These are phyloP conservation scores for Rhingia rostrata DNA, from an alignment of 2,888 invertebrate species.

Conservation along the genomic window DNA sequence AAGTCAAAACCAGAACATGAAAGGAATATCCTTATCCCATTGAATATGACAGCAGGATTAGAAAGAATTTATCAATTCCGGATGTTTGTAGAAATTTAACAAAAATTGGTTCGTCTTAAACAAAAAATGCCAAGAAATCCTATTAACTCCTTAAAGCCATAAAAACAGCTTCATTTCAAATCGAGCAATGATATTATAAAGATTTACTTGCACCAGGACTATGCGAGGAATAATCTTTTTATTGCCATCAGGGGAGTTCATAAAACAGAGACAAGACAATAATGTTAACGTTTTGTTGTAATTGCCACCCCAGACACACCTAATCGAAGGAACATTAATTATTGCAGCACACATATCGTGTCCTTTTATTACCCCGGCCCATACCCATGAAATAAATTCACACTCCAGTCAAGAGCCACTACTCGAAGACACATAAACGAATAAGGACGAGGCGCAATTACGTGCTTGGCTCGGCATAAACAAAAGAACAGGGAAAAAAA, in stretches of 20 bases:
- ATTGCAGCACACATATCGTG: background rate
- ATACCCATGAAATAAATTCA: background rate
- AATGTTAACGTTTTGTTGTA: slow-evolving; percentile 16
- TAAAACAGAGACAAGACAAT: slow-evolving; percentile 10
- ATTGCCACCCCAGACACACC: slow-evolving; percentile 13
- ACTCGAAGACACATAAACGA: background rate
- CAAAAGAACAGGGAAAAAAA: background rate
- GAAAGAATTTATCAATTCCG: slow-evolving; percentile 1
- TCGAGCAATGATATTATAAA: no score
- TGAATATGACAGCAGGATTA: slow-evolving; percentile 8
- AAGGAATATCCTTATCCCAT: background rate
- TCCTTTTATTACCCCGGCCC: background rate
- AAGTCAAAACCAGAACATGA: background rate
- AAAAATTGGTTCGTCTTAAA: background rate
- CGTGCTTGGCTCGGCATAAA: background rate
- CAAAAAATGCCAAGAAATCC: no score
- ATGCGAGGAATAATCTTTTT: slow-evolving; percentile 4
- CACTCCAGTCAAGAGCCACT: background rate
- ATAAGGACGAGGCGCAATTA: background rate
- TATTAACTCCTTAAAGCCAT: no score
- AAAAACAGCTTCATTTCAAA: no score
- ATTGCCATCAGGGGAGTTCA: slow-evolving; percentile 2
- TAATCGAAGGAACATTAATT: slow-evolving; percentile 26
- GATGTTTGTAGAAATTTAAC: background rate
- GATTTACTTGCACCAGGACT: no score